phyloP scores from a whole-genome alignment of 2,113 vertebrate genomes.

The Gobio gobio region DNA sequence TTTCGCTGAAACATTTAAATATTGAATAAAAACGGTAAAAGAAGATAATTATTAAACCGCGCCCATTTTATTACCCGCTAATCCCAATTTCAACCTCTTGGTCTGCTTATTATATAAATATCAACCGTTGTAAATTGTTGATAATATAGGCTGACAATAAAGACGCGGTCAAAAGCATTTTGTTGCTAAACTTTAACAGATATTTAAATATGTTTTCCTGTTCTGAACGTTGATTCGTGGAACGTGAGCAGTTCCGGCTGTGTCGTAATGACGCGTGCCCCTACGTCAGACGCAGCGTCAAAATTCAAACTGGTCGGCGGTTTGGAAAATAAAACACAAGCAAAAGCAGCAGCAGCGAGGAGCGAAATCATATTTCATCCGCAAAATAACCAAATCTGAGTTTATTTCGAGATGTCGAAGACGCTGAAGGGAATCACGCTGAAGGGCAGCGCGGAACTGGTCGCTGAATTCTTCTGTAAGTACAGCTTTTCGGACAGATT shows the following conservation, averaged over 20 bases:
- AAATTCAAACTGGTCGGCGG: constrained; percentile 76
- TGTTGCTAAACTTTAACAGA: neutral
- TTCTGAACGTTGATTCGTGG: neutral
- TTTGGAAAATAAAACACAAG: constrained; percentile 35
- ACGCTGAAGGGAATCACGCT: constrained; percentile 85
- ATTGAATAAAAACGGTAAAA: no score
- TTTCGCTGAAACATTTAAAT: no score
- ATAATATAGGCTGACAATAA: neutral
- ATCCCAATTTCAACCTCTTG: no score
- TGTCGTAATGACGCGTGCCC: constrained; percentile 38
- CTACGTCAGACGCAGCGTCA: constrained; percentile 55
- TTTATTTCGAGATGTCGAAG: constrained; percentile 70
- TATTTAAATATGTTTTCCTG: neutral
- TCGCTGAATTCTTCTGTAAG: constrained; percentile 96
- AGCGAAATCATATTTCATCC: neutral
- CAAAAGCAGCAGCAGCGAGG: accelerated
- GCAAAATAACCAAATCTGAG: neutral
- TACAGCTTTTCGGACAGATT: neutral
- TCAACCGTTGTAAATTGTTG: neutral
- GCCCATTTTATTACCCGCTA: no score
- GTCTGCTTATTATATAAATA: neutral
- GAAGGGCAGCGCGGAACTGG: constrained; percentile 89
- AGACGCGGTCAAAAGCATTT: neutral
- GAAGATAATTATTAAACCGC: no score
- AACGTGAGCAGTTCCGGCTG: neutral